Base-by-base conservation (phyloP, 2,888 invertebrate species). In the Amphipyra tragopoginis region DNA sequence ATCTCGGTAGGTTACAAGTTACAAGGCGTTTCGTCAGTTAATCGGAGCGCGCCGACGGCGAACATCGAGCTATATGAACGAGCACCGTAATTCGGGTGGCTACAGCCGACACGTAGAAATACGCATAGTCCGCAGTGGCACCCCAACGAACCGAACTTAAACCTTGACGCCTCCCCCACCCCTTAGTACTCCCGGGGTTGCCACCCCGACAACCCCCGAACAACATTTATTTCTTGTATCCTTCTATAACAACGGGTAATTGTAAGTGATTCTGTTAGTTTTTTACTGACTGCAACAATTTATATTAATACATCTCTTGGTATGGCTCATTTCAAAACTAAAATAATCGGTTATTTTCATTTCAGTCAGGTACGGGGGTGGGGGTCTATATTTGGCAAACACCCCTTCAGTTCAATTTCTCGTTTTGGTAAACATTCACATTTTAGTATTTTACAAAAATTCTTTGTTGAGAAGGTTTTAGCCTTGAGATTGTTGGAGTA, bases 111-210 rank as follows among this genome's bases (percentile, higher is more conserved):
- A 84, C 82, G 83, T 89, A 81, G 86, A 88, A 87, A 86, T 91
- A 92, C 92, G 92, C 92, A 92, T 90, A 88, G 90, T 84, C 87
- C 93, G 91, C 92, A 92, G 87, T 90, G 92, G 88, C 89, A 86
- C 78, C 84, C 86, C 81, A 82, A 77, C 81, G 75, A 77, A 81
- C 74, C 80, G 83, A 86, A 87, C 83, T 82, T 86, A 86, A 88
- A 87, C 87, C 88, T 86, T 84, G 85, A 83, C 45, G 74, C 75
- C 80, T 58, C 71, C 77, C 72, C 71, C 49, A 49, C 80, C 79
- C 72, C 74, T 65, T 66, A 49, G 60, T 69, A 47, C 48, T 50
- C 54, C 45, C 26, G 36, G 13, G 8, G 10, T n/a, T 5, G 10
- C 10, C 47, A 65, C 44, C 47, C 36, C 26, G 38, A n/a, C 33